Percentiles rank a stretch among this genome's conserved stretches.
Evolutionary conservation across 2,888 invertebrate genomes (phyloP).

Genomic region (Zaprionus bogoriensis): DNA sequence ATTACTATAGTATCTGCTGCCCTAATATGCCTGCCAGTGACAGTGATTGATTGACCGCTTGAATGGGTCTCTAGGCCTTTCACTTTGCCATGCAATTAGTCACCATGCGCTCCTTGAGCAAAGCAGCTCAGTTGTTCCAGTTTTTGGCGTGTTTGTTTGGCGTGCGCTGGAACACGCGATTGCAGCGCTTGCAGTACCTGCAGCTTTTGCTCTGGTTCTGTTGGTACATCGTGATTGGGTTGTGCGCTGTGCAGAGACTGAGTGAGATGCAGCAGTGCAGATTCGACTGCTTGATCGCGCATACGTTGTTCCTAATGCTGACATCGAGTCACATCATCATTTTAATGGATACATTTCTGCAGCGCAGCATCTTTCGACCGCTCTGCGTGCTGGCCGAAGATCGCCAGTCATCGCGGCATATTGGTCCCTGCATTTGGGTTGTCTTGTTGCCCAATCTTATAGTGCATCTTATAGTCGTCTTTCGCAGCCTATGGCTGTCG

Average conservation of each 20-base stretch:
- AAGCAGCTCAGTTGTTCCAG: conserved; percentile 6
- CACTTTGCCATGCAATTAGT: conserved; percentile 1
- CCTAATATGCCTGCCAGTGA: no score
- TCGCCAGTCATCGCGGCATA: neutral
- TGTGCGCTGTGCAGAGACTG: neutral
- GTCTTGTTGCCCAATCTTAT: conserved; percentile 13
- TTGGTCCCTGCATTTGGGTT: neutral
- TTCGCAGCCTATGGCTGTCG: neutral
- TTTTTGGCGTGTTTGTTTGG: conserved; percentile 33
- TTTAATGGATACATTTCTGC: conserved; percentile 31
- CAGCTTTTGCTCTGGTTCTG: conserved; percentile 30
- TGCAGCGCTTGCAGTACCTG: conserved; percentile 29
- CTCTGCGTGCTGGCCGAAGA: neutral
- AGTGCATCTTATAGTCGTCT: neutral
- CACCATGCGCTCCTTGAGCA: conserved; percentile 1
- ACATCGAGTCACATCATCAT: conserved; percentile 37
- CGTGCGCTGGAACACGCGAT: conserved; percentile 4
- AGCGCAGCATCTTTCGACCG: neutral
- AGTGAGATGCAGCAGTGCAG: neutral
- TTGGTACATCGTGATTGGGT: conserved; percentile 38
- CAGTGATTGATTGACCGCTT: neutral
- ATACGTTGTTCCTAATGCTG: conserved; percentile 13
- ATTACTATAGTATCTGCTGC: no score
- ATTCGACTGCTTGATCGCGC: conserved; percentile 35
- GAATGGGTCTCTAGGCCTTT: neutral